Base-by-base conservation (phyloP, 2,113 vertebrate species). In the Motacilla tschutschensis region DNA sequence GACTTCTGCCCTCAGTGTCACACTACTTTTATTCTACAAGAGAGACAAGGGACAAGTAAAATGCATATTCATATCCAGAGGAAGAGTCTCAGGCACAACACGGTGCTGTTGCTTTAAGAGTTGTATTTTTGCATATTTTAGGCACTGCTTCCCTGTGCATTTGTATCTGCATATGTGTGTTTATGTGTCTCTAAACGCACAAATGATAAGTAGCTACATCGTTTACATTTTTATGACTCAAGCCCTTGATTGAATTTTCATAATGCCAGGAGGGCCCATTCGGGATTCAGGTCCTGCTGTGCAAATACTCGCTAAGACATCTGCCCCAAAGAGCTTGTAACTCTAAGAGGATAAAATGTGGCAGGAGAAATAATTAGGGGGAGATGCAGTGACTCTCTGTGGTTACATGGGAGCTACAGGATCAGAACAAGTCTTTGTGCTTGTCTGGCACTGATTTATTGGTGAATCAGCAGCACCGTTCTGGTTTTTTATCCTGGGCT, bases 191-290 rank as follows among this genome's bases (percentile, higher is more conserved):
- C 82, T 67, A 13, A 31, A 41, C 0, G 0, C 89, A 74, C 60
- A 84, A 90, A 85, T 63, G 69, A 47, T 57, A 73, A 90, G 85
- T 60, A 85, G 82, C 79, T 79, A 43, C 69, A n/a, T 90, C 17
- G 0, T 92, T 94, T 90, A 82, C 92, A 93, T 95, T 87, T 90
- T 90, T 65, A 88, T 77, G 79, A 48, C 44, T 82, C 64, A 76
- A 87, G 67, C 40, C 72, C 71, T 88, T 82, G 79, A 84, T 24
- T 79, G 87, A 83, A 90, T 93, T 95, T 91, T 82, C 92, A 93
- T 90, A 94, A 84, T 93, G 79, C 84, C 71, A 55, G 63, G 43
- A 88, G 83, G 71, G 43, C 28, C 78, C 81, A 62, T 88, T 91
- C 0, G 1, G 51, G 84, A 87, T 88, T 84, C 87, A 44, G 81